phyloP scores from a whole-genome alignment of 1,140 invertebrate species.

The Drosophila santomea region DNA sequence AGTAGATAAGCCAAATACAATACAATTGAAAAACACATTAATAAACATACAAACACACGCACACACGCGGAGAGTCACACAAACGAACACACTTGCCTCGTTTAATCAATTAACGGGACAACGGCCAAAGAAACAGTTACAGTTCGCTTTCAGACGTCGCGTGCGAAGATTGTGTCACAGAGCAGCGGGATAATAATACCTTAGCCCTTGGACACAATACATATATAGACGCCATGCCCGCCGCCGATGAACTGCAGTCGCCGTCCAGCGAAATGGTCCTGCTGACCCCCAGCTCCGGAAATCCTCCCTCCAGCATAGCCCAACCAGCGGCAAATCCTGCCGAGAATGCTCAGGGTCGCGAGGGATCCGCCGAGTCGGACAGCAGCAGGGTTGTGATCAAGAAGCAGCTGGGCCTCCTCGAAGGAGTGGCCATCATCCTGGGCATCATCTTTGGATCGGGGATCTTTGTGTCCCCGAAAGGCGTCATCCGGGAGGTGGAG shows the following conservation, averaged over 20 bases:
- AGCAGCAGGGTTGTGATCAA: conserved; percentile 88
- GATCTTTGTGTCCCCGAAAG: conserved; percentile 98
- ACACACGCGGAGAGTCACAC: conserved; percentile 28
- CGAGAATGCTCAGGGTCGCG: conserved; percentile 36
- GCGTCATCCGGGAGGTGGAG: conserved; percentile 94
- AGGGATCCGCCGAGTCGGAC: conserved; percentile 73
- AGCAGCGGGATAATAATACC: conserved; percentile 13
- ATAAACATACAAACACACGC: conserved; percentile 8
- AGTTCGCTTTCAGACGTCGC: conserved; percentile 46
- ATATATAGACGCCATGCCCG: conserved; percentile 46
- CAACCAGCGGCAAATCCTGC: background rate
- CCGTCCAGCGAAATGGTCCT: conserved; percentile 83
- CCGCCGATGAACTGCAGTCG: conserved; percentile 69
- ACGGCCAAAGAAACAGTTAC: conserved; percentile 27
- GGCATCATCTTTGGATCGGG: conserved; percentile 96
- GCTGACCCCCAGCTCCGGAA: conserved; percentile 69
- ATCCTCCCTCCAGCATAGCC: conserved; percentile 42
- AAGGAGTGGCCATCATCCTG: conserved; percentile 94
- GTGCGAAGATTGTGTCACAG: conserved; percentile 56
- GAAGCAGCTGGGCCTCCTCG: conserved; percentile 92
- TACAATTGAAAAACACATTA: conserved; percentile 49
- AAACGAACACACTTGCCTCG: conserved; percentile 28
- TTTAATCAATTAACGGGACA: conserved; percentile 76
- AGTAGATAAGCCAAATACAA: conserved; percentile 58
- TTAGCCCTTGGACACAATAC: background rate